phyloP scores from a whole-genome alignment of 2,797 vertebrate species.

The Fistularia tabacaria region DNA sequence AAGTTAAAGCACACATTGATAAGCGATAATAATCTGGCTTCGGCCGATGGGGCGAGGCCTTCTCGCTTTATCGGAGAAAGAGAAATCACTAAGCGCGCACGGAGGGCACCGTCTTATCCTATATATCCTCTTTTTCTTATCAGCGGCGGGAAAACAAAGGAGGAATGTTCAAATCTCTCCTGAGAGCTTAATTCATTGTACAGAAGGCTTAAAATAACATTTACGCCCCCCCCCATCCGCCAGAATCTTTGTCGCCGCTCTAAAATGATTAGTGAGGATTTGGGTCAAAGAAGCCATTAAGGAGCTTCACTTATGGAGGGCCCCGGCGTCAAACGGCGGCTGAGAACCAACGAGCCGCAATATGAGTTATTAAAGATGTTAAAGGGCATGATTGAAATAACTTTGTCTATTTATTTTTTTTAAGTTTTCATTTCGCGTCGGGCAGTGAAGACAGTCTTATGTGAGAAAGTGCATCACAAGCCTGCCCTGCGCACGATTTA shows the following conservation, averaged over 20 bases:
- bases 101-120: not conserved
- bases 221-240: conserved; percentile 20
- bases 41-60: not conserved
- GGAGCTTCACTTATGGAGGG: conserved; percentile 33
- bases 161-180: conserved; percentile 29
- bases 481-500: no score
- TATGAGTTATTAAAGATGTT: conserved; percentile 28
- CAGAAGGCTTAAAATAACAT: conserved; percentile 50
- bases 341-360: conserved; percentile 29
- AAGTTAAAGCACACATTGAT: no score
- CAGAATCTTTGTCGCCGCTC: conserved; percentile 39
- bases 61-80: not conserved
- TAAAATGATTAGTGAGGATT: conserved; percentile 69
- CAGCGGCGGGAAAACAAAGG: conserved; percentile 32
- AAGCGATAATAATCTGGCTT: not conserved
- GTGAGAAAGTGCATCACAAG: no score
- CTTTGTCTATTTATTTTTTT: conserved; percentile 5
- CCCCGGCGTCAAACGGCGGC: conserved; percentile 28
- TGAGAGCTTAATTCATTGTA: conserved; percentile 39
- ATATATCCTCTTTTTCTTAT: not conserved
- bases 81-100: not conserved
- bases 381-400: conserved; percentile 39
- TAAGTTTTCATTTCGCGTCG: no score
- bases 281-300: conserved; percentile 58
- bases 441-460: no score